Conservation (phyloP, 2,888 invertebrate species). For the Tetragonula carbonaria region DNA sequence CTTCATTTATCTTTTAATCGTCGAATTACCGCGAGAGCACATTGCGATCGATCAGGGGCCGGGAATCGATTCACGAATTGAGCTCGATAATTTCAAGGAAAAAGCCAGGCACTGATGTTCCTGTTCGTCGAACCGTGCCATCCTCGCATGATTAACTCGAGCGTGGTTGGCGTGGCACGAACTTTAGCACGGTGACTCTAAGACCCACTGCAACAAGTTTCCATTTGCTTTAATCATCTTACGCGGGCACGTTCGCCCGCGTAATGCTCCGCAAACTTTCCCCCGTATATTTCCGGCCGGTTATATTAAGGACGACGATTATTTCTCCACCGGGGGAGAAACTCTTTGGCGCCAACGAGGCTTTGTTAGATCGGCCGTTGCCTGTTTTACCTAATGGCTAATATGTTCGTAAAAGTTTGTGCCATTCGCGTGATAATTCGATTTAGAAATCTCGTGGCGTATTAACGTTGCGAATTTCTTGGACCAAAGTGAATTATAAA, state of each 20-base stretch:
- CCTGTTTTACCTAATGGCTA: not conserved
- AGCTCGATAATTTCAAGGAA: conserved; percentile 19
- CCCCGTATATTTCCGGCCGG: conserved; percentile 53
- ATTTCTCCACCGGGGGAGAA: conserved; percentile 48
- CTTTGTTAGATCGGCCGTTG: conserved; percentile 13
- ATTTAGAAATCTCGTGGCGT: not conserved
- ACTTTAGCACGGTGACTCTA: conserved; percentile 56
- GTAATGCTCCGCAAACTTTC: conserved; percentile 57
- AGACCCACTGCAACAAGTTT: conserved; percentile 69
- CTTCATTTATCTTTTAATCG: not conserved
- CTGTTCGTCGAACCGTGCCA: conserved; percentile 46
- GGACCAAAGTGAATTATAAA: too few relatives aligned
- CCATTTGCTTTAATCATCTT: conserved; percentile 70
- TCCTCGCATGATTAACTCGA: conserved; percentile 42
- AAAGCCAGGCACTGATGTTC: conserved; percentile 26
- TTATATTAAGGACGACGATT: conserved; percentile 60
- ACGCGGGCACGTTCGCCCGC: conserved; percentile 53
- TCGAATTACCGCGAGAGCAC: not conserved
- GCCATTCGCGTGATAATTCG: not conserved
- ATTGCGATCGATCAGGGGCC: conserved; percentile 25
- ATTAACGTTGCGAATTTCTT: too few relatives aligned
- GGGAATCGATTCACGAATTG: conserved; percentile 19
- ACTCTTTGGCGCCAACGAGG: conserved; percentile 31
- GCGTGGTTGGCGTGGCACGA: conserved; percentile 30
- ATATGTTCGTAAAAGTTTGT: not conserved